These are phyloP conservation scores for Montipora cactus DNA, from an alignment of 64 coral and sea anemone genomes.

Conservation along the genomic window DNA sequence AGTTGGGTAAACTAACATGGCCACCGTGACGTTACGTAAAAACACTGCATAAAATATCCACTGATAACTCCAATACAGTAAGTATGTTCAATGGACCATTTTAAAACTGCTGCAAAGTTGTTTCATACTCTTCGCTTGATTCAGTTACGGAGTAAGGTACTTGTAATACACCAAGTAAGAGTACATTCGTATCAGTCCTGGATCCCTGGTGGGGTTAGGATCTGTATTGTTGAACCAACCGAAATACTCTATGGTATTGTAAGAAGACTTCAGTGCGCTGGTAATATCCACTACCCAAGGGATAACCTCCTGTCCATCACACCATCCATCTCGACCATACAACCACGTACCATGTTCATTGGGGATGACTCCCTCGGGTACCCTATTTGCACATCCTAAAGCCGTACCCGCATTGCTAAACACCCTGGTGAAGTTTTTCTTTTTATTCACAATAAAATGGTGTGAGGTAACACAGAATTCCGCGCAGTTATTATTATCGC, in stretches of 20 bases:
- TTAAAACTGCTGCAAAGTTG: background rate
- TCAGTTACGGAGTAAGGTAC: conserved; percentile 14
- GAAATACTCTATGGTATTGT: conserved; percentile 72
- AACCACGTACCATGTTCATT: conserved; percentile 79
- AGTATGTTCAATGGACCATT: too few species aligned
- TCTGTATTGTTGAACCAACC: conserved; percentile 80
- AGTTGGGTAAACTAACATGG: too few species aligned
- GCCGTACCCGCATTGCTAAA: conserved; percentile 73
- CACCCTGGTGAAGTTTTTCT: conserved; percentile 53
- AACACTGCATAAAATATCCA: too few species aligned
- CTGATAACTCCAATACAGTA: too few species aligned
- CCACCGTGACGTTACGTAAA: too few species aligned
- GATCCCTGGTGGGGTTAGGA: conserved; percentile 73
- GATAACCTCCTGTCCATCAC: conserved; percentile 87
- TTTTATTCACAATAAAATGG: conserved; percentile 80
- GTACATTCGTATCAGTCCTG: conserved; percentile 81
- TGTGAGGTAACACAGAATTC: conserved; percentile 85
- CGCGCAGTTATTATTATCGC: conserved; percentile 87
- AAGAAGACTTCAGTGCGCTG: background rate
- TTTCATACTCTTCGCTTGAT: background rate
- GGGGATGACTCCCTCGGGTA: conserved; percentile 29
- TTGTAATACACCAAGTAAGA: conserved; percentile 87
- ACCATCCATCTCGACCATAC: conserved; percentile 76
- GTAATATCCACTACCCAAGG: conserved; percentile 85
- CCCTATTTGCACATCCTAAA: conserved; percentile 57